Base-by-base conservation (phyloP, 2,113 vertebrate species). In the Sciurus niger region DNA sequence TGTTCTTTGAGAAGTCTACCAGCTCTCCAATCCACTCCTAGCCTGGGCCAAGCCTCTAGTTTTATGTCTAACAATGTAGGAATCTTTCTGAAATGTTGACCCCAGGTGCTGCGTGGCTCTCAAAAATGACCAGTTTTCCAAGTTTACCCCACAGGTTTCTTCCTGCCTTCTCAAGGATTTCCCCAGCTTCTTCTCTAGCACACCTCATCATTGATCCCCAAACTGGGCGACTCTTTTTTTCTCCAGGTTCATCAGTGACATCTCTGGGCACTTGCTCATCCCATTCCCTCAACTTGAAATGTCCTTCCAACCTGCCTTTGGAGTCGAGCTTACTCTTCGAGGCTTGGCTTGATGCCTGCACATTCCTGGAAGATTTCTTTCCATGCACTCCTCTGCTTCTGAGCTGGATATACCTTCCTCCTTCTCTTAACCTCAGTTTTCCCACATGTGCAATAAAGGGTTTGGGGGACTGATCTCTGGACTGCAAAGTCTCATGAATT, bases 351-450 rank as follows among this genome's bases (percentile, higher is more conserved):
- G 22, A 6, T 30, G 43, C 55, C 55, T 13, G 43, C 6, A 11
- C 4, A 0, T 46, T 60, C 18, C 53, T 43, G 53, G 93, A n/a
- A 67, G 14, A 3, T 55, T 91, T 55, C 68, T 91, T 48, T 51
- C 32, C 30, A 30, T 16, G 20, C 1, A 2, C 43, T 60, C 20
- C 48, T 85, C 74, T 43, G 55, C 86, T 95, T 94, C 85, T 55
- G 58, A 46, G 74, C 51, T 74, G 28, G 34, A 67, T 46, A 2
- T 55, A 3, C 51, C 17, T 11, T 43, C n/a, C 72, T 96, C 40
- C 51, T 89, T 46, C 76, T 73, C 85, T 17, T 68, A 91, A 65
- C 67, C 91, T 78, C 65, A n/a, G 60, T 85, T 88, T 95, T 22
- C 22, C 65, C 25, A 8, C 25, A n/a, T 73, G 68, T 82, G 51